Evolutionary conservation across 2,113 vertebrate genomes (phyloP).

Genomic region (Mandrillus leucophaeus): DNA sequence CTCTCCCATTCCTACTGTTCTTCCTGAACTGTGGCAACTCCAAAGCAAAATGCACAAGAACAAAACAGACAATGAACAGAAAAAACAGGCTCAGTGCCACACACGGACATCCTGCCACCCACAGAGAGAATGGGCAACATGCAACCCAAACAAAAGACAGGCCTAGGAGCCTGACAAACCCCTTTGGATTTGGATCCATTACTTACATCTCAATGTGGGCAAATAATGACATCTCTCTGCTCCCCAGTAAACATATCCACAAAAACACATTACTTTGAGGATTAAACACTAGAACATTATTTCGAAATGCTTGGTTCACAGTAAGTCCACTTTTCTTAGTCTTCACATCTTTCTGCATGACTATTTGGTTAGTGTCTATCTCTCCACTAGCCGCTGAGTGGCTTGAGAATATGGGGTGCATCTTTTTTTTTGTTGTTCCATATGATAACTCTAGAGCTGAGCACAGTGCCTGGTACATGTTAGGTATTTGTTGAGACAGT

Average conservation of each 20-base stretch:
- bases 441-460: neutral
- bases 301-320: neutral
- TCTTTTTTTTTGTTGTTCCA: neutral
- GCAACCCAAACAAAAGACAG: neutral
- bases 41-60: conserved; percentile 41
- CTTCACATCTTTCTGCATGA: neutral
- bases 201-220: neutral
- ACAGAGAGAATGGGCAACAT: neutral
- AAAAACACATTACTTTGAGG: conserved; percentile 6
- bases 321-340: neutral
- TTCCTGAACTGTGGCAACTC: conserved; percentile 52
- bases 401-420: neutral
- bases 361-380: neutral
- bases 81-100: neutral
- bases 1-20: neutral
- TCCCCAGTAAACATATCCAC: neutral
- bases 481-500: neutral
- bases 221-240: neutral
- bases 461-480: neutral
- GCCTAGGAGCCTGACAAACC: neutral
- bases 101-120: conserved; percentile 36
- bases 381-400: neutral
- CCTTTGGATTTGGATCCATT: neutral
- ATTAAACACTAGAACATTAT: neutral
- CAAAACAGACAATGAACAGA: conserved; percentile 28